These are phyloP conservation scores for Centroberyx gerrardi DNA, from an alignment of 2,797 vertebrate genomes.

Conservation along the genomic window DNA sequence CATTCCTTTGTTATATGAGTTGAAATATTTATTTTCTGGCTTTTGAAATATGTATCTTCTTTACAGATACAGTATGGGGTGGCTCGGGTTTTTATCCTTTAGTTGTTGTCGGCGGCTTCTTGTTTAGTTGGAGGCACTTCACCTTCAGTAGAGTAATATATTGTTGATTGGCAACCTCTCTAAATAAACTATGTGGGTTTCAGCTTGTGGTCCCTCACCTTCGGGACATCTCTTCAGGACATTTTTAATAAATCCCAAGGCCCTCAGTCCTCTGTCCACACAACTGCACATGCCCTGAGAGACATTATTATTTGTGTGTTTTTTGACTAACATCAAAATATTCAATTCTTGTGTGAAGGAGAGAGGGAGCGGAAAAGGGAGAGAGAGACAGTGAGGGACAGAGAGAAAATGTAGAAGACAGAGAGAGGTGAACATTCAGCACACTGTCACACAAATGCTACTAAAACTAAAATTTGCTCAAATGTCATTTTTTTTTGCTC, in stretches of 20 bases:
- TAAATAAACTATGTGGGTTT: slow-evolving; percentile 36
- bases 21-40: slow-evolving; percentile 44
- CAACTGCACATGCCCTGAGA: no score
- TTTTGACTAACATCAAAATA: background rate
- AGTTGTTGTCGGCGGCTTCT: slow-evolving; percentile 33
- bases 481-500: slow-evolving; percentile 6
- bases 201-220: slow-evolving; percentile 10
- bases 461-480: background rate
- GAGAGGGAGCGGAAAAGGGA: background rate
- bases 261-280: background rate
- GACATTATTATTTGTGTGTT: background rate
- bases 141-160: slow-evolving; percentile 2
- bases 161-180: slow-evolving; percentile 16
- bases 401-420: slow-evolving; percentile 17
- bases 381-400: slow-evolving; percentile 5
- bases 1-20: slow-evolving; percentile 28
- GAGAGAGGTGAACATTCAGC: slow-evolving; percentile 20
- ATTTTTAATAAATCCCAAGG: no score
- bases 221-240: background rate
- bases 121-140: slow-evolving; percentile 31
- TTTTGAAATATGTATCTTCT: slow-evolving; percentile 33
- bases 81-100: slow-evolving; percentile 13
- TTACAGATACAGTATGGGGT: slow-evolving; percentile 22
- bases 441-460: slow-evolving; percentile 28
- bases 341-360: background rate